Base-by-base conservation (phyloP, 2,888 invertebrate genomes). In the Scaeva pyrastri region DNA sequence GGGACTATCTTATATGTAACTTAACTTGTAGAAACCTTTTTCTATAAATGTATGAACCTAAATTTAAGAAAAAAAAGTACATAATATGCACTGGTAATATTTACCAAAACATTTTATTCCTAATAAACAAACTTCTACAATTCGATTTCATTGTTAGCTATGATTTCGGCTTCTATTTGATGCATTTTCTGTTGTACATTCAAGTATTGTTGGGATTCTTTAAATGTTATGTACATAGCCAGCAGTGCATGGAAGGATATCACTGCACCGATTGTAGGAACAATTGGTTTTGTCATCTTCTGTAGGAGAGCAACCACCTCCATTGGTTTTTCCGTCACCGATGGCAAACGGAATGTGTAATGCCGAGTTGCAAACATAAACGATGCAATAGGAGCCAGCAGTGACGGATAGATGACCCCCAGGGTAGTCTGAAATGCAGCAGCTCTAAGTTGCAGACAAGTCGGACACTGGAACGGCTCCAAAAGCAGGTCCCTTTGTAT, bases 371-470 rank as follows among this genome's bases (percentile, higher is more conserved):
- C 95, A 87, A 95, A 93, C 93, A 95, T 93, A 88, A 95, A 93
- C 71, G 94, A 93, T 52, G 95, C 92, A 1, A 94, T 76, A 8
- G 96, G 95, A 2, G 94, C 94, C 56, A 96, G 88, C 1, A 95
- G 45, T 88, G 94, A 90, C 0, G 97, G 96, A 90, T 96, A 95
- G 3, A 93, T 88, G 0, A 94, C 89, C 0, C 95, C 95, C 6
- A 94, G 79, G 0, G 89, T 88, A 0, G 93, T 88, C 91, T 96
- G 96, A 23, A 95, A 88, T 0, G 92, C 91, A 2, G 94, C 93
- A 31, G 96, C 94, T 82, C 93, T 93, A 0, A 95, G 86, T 92
- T 96, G 95, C 26, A 94, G 89, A 90, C 97, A 97, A 6, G 95
- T 89, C 0, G 95, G 94, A 89, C 97, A 97, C 1, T 90, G 88